Evolutionary conservation across 2,888 invertebrate genomes (phyloP), one percentile per base, ranked within the genome.

Genomic region (Euzophera pinguis): DNA sequence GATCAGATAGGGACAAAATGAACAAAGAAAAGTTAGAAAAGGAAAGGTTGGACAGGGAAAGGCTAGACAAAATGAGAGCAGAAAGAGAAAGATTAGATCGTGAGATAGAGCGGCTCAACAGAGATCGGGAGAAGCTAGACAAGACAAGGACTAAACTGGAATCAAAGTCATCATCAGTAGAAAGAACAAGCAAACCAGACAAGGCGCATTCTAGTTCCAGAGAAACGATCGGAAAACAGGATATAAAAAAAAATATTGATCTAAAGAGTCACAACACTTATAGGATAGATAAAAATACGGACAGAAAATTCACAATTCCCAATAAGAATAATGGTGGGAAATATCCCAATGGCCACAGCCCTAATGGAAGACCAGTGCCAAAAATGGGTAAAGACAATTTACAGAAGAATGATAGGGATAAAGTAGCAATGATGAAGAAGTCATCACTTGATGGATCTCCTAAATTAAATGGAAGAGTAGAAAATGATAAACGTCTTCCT

Each of bases 251-350:
- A 60, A 84, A 67, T 59, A 88, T 90, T 77, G 90, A 90, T 65
- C 74, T 88, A 61, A 85, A 90, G 65, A 84, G 76, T 63, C 86
- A 89, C 62, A 89, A 86, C 53, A 85, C 86, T n/a, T 85, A 84
- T 60, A 82, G 91, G 72, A 90, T 91, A 89, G 90, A 89, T 59
- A 87, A 83, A 59, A 88, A 86, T 54, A 77, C 73, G 63, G 87
- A 89, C 35, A 83, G 68, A 53, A 82, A 74, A 59, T 54, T 69
- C 35, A 53, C 63, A 12, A 57, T 67, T 49, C 66, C 75, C 10
- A 74, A 65, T 60, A 86, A 77, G 57, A 73, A 67, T 54, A 63
- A 60, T 52, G 72, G 82, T 53, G 69, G 69, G 41, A 84, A 71
- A 66, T 64, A 67, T 41, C 58, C 68, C 10, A 87, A 85, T 49